A percentile compares a stretch with the other conserved stretches of the same genome.
Conservation (phyloP, 1,140 invertebrate species). For the Helicorthomorpha holstii region DNA sequence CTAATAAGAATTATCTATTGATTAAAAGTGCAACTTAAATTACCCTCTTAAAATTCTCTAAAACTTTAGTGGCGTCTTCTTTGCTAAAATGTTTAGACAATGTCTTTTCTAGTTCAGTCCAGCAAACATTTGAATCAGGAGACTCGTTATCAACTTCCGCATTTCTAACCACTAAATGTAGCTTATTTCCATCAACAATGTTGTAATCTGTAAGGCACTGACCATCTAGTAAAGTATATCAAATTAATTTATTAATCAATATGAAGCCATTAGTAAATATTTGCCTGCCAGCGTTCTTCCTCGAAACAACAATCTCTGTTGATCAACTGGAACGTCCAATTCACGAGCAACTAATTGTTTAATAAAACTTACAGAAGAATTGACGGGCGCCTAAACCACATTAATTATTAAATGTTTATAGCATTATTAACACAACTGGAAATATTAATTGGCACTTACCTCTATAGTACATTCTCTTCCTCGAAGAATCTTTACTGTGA, state of each 20-base stretch:
- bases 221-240: slow-evolving; percentile 16
- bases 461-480: slow-evolving; percentile 18
- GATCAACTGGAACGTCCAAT: slow-evolving; percentile 21
- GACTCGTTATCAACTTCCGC: slow-evolving; percentile 8
- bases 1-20: neutral
- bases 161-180: slow-evolving; percentile 21
- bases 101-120: slow-evolving; percentile 19
- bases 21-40: too few species aligned
- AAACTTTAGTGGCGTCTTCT: slow-evolving; percentile 22
- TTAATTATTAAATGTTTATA: neutral
- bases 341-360: slow-evolving; percentile 23
- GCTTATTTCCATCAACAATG: slow-evolving; percentile 20
- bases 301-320: slow-evolving; percentile 25
- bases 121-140: slow-evolving; percentile 13
- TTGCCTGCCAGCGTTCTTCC: slow-evolving; percentile 24
- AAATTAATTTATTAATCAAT: neutral
- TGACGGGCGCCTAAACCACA: slow-evolving; percentile 14
- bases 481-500: slow-evolving; percentile 19
- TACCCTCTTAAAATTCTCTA: slow-evolving; percentile 24
- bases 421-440: too few species aligned
- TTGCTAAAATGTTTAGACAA: slow-evolving; percentile 23
- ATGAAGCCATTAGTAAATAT: neutral
- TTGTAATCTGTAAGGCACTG: slow-evolving; percentile 20
- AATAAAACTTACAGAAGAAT: slow-evolving; percentile 13
- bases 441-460: slow-evolving; percentile 14